Evolutionary conservation across 2,888 invertebrate genomes (phyloP).

Genomic region (Saturnia pavonia): DNA sequence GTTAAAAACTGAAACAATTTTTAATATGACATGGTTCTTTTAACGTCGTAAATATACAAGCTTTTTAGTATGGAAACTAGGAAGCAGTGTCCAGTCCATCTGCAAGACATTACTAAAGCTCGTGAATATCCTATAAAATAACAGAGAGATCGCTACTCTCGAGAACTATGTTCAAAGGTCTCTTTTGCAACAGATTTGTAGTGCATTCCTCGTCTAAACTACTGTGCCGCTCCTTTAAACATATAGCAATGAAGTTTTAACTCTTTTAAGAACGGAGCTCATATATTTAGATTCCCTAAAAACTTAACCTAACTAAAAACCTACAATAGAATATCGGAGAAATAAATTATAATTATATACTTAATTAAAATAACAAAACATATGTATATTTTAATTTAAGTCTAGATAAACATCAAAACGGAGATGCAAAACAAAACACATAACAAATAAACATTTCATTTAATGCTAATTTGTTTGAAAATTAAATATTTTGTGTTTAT

Average conservation of each 20-base stretch:
- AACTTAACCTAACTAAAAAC: not conserved
- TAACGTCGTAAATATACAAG: not conserved
- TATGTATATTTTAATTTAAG: not conserved
- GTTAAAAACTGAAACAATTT: slow-evolving; percentile 29
- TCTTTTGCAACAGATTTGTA: no score
- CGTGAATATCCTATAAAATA: not conserved
- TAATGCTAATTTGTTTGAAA: not conserved
- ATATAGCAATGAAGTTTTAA: no score
- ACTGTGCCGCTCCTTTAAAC: no score
- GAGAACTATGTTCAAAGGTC: no score
- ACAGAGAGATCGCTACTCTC: no score
- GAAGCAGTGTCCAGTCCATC: not conserved
- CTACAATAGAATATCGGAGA: no score
- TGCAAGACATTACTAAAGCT: not conserved
- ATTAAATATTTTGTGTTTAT: not conserved
- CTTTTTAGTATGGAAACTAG: not conserved
- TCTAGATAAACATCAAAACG: not conserved
- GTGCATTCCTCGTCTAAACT: not conserved
- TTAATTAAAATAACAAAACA: not conserved
- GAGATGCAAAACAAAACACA: not conserved
- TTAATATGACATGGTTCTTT: slow-evolving; percentile 15
- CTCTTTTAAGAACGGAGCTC: no score
- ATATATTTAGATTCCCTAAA: not conserved
- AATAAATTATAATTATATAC: not conserved
- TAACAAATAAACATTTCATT: not conserved